Percentiles rank a stretch among this genome's conserved stretches.
phyloP scores from a whole-genome alignment of 2,797 vertebrate species.

The Lithobates pipiens region DNA sequence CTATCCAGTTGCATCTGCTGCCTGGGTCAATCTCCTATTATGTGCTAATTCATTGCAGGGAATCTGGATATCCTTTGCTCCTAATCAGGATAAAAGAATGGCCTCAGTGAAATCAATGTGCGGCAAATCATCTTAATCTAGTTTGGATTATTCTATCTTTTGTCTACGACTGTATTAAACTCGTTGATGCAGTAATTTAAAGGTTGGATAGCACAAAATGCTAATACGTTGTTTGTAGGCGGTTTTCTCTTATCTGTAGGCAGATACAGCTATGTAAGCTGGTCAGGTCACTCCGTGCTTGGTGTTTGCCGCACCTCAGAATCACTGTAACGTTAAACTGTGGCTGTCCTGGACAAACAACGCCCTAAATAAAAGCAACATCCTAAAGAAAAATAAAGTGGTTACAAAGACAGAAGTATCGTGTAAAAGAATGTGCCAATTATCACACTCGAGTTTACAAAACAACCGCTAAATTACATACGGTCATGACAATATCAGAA shows the following conservation, averaged over 20 bases:
- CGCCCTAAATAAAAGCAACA: not conserved
- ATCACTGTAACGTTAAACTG: not conserved
- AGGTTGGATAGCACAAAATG: not conserved
- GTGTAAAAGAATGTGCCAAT: not conserved
- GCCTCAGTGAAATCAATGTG: not conserved
- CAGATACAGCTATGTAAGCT: not conserved
- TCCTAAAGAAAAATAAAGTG: too few relatives aligned
- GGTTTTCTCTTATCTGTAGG: not conserved
- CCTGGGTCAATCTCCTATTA: constrained; percentile 39
- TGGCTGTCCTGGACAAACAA: too few relatives aligned
- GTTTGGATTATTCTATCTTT: not conserved
- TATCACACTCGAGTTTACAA: constrained; percentile 12
- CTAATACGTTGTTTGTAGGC: not conserved
- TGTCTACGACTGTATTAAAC: not conserved
- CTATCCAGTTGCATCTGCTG: not conserved
- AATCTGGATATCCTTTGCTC: constrained; percentile 26
- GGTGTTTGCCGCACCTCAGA: not conserved
- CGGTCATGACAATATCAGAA: too few relatives aligned
- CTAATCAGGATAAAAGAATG: constrained; percentile 39
- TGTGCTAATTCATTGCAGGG: constrained; percentile 13
- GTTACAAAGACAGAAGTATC: constrained; percentile 8
- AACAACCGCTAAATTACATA: not conserved
- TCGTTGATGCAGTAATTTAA: not conserved
- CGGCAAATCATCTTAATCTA: constrained; percentile 33
- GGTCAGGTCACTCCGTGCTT: not conserved